Evolutionary conservation across 2,888 invertebrate species (phyloP).

Genomic region (Aporophyla nigra): DNA sequence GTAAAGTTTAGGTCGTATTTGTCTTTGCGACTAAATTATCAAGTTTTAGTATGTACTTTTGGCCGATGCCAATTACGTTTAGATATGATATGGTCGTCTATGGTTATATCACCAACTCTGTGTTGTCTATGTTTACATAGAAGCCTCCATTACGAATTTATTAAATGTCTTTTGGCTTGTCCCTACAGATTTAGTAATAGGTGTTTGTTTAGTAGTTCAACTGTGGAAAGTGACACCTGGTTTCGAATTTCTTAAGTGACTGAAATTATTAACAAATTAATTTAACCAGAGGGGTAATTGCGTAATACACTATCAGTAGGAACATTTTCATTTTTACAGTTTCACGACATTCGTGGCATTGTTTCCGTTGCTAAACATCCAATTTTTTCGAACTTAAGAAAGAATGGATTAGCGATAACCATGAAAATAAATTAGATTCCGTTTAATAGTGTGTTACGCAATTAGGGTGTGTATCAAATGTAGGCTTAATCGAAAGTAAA

Average conservation of each 20-base stretch:
- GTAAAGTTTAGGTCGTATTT: background rate
- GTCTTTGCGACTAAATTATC: constrained; percentile 1
- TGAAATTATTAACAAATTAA: constrained; percentile 17
- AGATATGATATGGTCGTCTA: constrained; percentile 2
- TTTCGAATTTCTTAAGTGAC: constrained; percentile 16
- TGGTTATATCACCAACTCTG: background rate
- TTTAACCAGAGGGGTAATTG: background rate
- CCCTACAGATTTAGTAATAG: constrained; percentile 20
- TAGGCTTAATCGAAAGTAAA: background rate
- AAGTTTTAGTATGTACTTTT: background rate
- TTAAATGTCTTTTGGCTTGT: background rate
- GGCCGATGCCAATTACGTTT: background rate
- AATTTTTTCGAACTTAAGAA: no score
- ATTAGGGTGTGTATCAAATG: background rate
- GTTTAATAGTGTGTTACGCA: no score
- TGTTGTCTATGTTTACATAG: constrained; percentile 1
- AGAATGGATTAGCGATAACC: no score
- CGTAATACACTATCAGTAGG: no score
- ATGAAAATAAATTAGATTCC: no score
- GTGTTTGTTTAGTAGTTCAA: constrained; percentile 8
- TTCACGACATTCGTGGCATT: no score
- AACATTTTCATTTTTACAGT: no score
- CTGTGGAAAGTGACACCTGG: constrained; percentile 4
- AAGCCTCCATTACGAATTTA: constrained; percentile 46
- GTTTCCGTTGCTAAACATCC: no score